phyloP scores from a whole-genome alignment of 2,113 vertebrate species.

The Chlorodrepanis virens region DNA sequence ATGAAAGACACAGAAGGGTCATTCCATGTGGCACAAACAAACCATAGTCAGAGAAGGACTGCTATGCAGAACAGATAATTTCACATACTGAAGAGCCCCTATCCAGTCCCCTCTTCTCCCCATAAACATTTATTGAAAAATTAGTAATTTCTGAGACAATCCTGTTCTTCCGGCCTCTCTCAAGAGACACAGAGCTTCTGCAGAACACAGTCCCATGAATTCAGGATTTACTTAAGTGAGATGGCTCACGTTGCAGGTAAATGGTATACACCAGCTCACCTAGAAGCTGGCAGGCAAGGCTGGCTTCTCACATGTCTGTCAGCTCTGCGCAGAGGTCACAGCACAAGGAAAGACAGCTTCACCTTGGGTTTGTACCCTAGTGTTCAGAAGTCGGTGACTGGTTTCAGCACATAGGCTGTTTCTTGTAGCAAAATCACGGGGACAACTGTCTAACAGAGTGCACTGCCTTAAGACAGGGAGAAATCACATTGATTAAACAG shows the following conservation, averaged over 20 bases:
- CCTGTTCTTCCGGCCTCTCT: background rate
- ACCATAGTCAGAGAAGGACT: background rate
- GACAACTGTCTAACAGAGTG: background rate
- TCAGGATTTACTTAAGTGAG: background rate
- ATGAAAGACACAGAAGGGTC: background rate
- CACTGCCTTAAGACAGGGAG: background rate
- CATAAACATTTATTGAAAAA: background rate
- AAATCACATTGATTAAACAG: background rate
- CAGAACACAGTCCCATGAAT: background rate
- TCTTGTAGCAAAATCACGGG: background rate
- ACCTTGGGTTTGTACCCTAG: background rate
- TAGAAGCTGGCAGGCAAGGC: background rate
- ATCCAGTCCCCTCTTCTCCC: background rate
- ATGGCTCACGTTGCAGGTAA: background rate
- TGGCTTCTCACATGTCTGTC: constrained; percentile 5
- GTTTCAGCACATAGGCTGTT: background rate
- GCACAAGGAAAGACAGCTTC: background rate
- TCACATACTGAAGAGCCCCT: background rate
- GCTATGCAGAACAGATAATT: background rate
- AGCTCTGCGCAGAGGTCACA: background rate
- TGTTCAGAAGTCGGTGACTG: fast-evolving
- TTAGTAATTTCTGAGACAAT: background rate
- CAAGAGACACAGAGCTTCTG: background rate
- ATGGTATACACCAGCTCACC: background rate
- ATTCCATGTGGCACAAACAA: background rate